A percentile compares a stretch with the other conserved stretches of the same genome.
phyloP scores from a whole-genome alignment of 2,113 vertebrate species.

The Tachysurus vachellii region DNA sequence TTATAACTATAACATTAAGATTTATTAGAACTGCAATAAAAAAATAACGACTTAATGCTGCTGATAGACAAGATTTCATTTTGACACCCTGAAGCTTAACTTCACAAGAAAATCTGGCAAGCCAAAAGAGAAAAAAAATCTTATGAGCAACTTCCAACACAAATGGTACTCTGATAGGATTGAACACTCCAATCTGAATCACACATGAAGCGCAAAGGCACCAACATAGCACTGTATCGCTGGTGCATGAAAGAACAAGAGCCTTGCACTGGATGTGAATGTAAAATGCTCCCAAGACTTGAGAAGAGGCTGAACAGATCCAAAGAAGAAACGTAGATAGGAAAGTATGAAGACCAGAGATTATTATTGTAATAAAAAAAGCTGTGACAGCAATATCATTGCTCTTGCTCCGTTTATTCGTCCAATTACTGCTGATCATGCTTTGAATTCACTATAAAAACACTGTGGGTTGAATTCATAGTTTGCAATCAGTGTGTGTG shows the following conservation, averaged over 20 bases:
- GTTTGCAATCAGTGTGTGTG: background rate
- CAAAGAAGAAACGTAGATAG: background rate
- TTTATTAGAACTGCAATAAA: constrained; percentile 20
- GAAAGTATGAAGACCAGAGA: background rate
- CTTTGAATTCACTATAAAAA: background rate
- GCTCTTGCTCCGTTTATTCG: constrained; percentile 32
- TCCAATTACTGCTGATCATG: background rate
- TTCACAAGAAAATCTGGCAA: constrained; percentile 36
- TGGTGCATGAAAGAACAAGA: background rate
- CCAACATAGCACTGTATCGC: background rate
- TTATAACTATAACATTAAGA: background rate
- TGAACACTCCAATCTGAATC: constrained; percentile 28
- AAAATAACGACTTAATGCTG: constrained; percentile 27
- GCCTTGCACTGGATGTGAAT: background rate
- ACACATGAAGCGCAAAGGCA: background rate
- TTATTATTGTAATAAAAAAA: constrained; percentile 33
- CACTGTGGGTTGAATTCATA: background rate
- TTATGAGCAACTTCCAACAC: constrained; percentile 27
- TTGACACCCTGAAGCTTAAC: constrained; percentile 34
- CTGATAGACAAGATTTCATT: constrained; percentile 9
- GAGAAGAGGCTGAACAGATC: background rate
- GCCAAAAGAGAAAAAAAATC: constrained; percentile 5
- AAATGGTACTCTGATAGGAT: constrained; percentile 30
- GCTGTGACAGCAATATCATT: background rate
- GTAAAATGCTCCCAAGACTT: background rate